These are phyloP conservation scores for Psophia crepitans DNA, from an alignment of 2,113 vertebrate genomes.

Conservation along the genomic window DNA sequence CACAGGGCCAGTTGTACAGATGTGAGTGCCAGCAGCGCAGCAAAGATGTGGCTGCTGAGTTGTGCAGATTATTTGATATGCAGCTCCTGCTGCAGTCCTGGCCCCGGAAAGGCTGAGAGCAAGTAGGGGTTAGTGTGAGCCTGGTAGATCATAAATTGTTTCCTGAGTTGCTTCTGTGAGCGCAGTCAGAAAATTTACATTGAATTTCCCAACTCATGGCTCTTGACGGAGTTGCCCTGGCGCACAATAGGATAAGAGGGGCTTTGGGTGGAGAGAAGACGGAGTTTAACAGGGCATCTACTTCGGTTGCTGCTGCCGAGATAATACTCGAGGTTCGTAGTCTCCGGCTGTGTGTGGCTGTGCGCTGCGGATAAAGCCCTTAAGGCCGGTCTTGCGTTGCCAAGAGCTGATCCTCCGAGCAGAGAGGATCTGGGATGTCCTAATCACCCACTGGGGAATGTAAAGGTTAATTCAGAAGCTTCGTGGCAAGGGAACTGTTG, in stretches of 20 bases:
- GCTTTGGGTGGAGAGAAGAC: background rate
- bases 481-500: background rate
- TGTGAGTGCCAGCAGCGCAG: background rate
- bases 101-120: background rate
- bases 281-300: background rate
- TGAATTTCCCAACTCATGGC: background rate
- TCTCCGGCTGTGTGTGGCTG: background rate
- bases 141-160: background rate
- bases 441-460: background rate
- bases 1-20: background rate
- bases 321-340: rapidly evolving
- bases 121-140: background rate
- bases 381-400: background rate
- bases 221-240: background rate
- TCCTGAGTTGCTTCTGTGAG: background rate
- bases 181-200: background rate
- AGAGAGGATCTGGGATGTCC: background rate
- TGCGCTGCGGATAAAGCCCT: background rate
- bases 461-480: background rate
- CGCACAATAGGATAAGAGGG: background rate
- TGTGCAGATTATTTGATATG: background rate
- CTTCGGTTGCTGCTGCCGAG: background rate
- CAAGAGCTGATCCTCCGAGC: background rate
- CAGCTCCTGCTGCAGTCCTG: background rate
- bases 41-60: background rate